Evolutionary conservation across 1,140 invertebrate genomes (phyloP).

Genomic region (Galleria mellonella): DNA sequence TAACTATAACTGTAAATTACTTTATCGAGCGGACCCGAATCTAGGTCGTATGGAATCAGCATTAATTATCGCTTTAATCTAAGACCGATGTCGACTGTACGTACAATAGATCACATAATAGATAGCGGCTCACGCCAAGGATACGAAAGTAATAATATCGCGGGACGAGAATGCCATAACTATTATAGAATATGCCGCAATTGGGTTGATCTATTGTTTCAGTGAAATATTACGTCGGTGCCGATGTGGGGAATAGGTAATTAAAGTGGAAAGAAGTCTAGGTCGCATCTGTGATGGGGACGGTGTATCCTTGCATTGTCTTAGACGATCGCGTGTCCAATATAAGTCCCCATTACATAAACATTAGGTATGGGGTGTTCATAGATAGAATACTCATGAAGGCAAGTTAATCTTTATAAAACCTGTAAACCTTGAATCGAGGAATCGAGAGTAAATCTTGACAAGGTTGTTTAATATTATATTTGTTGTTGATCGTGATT

Average conservation of each 20-base stretch:
- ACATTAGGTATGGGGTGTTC: constrained; percentile 57
- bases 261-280: constrained; percentile 67
- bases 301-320: constrained; percentile 65
- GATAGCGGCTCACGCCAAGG: constrained; percentile 64
- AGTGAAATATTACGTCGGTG: constrained; percentile 36
- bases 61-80: constrained; percentile 73
- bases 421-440: constrained; percentile 23
- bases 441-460: constrained; percentile 2
- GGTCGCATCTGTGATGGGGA: constrained; percentile 40
- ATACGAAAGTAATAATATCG: constrained; percentile 55
- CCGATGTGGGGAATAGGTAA: constrained; percentile 56
- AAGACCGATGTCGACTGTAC: constrained; percentile 61
- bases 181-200: constrained; percentile 33
- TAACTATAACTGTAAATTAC: constrained; percentile 73
- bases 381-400: constrained; percentile 21
- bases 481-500: background rate
- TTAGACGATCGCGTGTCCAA: constrained; percentile 58
- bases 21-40: constrained; percentile 65
- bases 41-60: constrained; percentile 74
- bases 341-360: constrained; percentile 70
- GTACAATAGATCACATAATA: constrained; percentile 72
- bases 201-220: constrained; percentile 60
- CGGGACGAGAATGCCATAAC: constrained; percentile 32
- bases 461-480: constrained; percentile 16
- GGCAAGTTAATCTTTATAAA: constrained; percentile 32